phyloP scores from a whole-genome alignment of 2,113 vertebrate genomes.

The Sorex fumeus region DNA sequence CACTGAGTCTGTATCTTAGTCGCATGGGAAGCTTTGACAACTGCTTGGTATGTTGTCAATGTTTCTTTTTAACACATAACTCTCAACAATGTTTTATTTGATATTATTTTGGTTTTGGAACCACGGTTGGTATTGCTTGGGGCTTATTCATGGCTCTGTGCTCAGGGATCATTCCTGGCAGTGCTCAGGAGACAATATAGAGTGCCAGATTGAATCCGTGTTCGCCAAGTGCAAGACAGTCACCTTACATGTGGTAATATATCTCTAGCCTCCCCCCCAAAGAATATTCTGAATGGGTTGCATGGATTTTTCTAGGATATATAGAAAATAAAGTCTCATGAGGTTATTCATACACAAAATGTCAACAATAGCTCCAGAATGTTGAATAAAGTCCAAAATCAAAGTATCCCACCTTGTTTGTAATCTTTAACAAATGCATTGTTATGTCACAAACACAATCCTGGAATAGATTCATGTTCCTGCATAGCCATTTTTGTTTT shows the following conservation, averaged over 20 bases:
- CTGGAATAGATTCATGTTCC: not conserved
- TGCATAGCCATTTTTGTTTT: not conserved
- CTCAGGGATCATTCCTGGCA: too few relatives aligned
- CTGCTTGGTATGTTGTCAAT: not conserved
- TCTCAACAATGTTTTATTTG: slow-evolving; percentile 16
- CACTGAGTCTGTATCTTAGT: not conserved
- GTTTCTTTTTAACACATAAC: slow-evolving; percentile 59
- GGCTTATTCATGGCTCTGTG: too few relatives aligned
- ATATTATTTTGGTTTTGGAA: too few relatives aligned
- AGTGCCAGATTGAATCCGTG: too few relatives aligned
- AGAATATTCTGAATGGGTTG: not conserved
- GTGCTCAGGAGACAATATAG: too few relatives aligned
- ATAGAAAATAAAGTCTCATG: not conserved
- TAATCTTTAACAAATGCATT: not conserved
- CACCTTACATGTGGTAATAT: too few relatives aligned
- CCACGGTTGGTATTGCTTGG: too few relatives aligned
- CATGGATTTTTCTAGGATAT: slow-evolving; percentile 24
- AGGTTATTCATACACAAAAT: slow-evolving; percentile 21
- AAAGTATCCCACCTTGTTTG: not conserved
- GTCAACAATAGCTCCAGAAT: not conserved
- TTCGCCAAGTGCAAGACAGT: too few relatives aligned
- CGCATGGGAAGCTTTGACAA: slow-evolving; percentile 34
- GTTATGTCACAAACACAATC: not conserved
- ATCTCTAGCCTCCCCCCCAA: too few relatives aligned
- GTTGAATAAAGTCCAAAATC: not conserved